Base-by-base conservation (phyloP, 2,113 vertebrate genomes). In the Scatophagus argus region DNA sequence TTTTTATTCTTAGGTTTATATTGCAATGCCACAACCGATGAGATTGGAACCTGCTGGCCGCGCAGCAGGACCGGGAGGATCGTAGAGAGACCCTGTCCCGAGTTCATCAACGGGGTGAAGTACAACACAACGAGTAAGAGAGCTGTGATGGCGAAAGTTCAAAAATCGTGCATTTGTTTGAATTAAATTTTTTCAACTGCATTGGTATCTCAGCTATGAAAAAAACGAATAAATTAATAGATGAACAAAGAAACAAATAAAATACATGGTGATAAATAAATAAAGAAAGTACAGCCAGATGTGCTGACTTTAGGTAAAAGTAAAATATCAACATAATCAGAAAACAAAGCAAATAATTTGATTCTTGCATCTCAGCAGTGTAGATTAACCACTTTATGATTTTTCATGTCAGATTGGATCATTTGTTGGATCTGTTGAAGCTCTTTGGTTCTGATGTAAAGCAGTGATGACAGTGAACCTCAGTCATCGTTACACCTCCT, bases 21-120 rank as follows among this genome's bases (percentile, higher is more conserved):
- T 93, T 99, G 98, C 92, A 98, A 97, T 88, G 94, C 96, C 77
- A 99, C 97, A 47, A 95, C 95, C 3, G 98, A 99, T 90, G 96
- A 98, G 94, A 99, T 99, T 54, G 98, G 98, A 74, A 99, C 98
- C 58, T 99, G 98, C 95, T 99, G 98, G 98, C 98, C 98, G 38
- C 94, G 92, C 86, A 99, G 95, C 87, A 91, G 77, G 8, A 95
- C 95, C 0, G 97, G 97, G 55, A 95, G 94, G 27, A 89, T 97
- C 1, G 97, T 99, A 68, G 96, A 97, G 88, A 95, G 96, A 94
- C 97, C 97, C 14, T 99, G 98, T 81, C 98, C 98, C 0, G 97
- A 98, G 90, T 97, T 94, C 88, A 97, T 99, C 93, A 99, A 99
- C 74, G 98, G 98, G 32, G 94, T 99, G 89, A 97, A 98, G 87